phyloP scores from a whole-genome alignment of 2,113 vertebrate genomes.

The Nipponia nippon region DNA sequence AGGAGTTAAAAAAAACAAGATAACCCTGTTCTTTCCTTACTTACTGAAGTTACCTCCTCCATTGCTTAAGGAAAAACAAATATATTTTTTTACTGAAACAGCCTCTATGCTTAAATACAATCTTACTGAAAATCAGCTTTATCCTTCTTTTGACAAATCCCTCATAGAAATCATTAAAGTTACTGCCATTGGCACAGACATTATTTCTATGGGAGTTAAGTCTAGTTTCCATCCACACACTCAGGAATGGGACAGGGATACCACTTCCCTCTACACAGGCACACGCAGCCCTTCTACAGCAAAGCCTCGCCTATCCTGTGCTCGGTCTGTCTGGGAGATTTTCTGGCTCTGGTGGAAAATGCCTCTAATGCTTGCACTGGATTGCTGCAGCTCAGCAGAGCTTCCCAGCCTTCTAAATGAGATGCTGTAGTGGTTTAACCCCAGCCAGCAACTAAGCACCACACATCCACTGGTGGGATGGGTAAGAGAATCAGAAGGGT shows the following conservation, averaged over 20 bases:
- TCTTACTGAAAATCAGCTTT: neutral
- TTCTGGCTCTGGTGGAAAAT: neutral
- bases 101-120: neutral
- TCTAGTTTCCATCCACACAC: rapidly evolving
- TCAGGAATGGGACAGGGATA: neutral
- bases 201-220: neutral
- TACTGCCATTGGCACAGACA: neutral
- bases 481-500: no score
- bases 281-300: neutral
- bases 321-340: neutral
- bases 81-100: neutral
- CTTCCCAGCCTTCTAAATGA: neutral
- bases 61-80: neutral
- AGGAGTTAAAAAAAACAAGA: neutral
- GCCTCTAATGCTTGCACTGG: neutral
- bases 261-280: rapidly evolving
- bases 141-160: neutral
- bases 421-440: neutral
- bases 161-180: neutral
- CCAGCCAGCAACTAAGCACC: no score
- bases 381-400: neutral
- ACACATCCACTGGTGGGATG: no score
- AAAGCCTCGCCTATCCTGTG: neutral
- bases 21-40: neutral
- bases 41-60: neutral